These are phyloP conservation scores for Gallinago undulata DNA, from an alignment of 2,113 vertebrate species.

Conservation along the genomic window DNA sequence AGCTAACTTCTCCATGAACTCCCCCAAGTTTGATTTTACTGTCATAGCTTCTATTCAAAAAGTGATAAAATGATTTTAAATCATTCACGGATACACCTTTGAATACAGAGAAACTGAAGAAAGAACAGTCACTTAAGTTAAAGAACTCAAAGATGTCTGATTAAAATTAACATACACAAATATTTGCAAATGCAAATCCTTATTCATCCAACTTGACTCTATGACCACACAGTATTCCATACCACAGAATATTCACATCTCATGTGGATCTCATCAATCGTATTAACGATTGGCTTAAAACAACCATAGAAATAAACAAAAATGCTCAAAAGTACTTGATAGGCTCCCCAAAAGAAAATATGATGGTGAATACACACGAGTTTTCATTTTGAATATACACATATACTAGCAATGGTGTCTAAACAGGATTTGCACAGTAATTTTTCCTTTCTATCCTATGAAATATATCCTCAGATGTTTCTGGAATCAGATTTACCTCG, in stretches of 20 bases:
- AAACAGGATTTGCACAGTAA: background rate
- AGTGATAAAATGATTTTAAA: background rate
- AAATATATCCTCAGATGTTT: background rate
- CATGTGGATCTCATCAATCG: background rate
- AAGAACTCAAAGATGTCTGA: background rate
- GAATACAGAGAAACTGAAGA: background rate
- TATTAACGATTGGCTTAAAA: background rate
- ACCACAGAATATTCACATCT: background rate
- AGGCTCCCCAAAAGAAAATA: background rate
- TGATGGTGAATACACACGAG: background rate
- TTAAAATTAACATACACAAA: background rate
- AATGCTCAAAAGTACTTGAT: background rate
- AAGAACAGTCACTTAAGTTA: background rate
- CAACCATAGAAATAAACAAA: background rate
- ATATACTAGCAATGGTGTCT: background rate
- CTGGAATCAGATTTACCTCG: background rate
- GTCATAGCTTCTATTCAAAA: background rate
- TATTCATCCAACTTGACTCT: background rate
- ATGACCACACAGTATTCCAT: background rate
- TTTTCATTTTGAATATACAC: background rate
- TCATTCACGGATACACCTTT: background rate
- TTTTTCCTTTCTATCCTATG: background rate
- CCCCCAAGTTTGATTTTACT: background rate
- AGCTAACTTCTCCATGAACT: background rate
- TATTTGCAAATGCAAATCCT: background rate